Evolutionary conservation across 2,113 vertebrate genomes (phyloP), one percentile per base, ranked within the genome.

Genomic region (Genyomyrus donnyi): DNA sequence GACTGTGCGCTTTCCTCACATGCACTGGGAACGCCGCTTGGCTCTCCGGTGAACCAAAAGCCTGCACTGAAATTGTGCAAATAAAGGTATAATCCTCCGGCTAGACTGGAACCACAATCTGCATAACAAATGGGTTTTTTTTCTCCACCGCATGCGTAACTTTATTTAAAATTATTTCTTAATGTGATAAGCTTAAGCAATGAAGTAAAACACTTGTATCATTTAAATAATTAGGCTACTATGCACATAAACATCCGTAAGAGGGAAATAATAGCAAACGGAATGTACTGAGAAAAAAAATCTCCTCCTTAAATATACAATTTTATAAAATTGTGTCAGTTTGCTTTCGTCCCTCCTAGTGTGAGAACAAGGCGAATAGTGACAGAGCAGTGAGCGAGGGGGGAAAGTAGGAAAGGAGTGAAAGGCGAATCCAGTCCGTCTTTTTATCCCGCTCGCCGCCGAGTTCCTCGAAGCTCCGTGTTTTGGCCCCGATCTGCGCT

Each of bases 401-500:
- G 62, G 52, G 52, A 89, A 45, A 27, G 27, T 21, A 58, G 92
- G 70, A 89, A 86, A 90, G 86, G 91, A 90, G 86, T 39, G 45
- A 85, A 52, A 90, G 46, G 90, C 85, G 89, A 92, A 93, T 93
- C 93, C 92, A 93, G 91, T 94, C 93, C 93, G 92, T 93, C 91
- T 93, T 93, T 94, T 93, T 92, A 52, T 92, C 90, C 80, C 88
- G 89, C 85, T 48, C 92, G 90, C 89, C 85, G 88, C 85, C 24
- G 89, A 91, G 91, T 92, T 91, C 91, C 91, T 93, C 88, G 89
- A 90, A 91, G 93, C 90, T 95, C 95, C 96, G 93, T 89, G 91
- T 93, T 95, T 95, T 94, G 92, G 90, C 92, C 91, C 92, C 66
- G 90, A 91, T 94, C 92, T 93, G 92, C 90, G 91, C 92, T 90